Conservation (phyloP, 1,140 invertebrate genomes). For the Drosophila suzukii region DNA sequence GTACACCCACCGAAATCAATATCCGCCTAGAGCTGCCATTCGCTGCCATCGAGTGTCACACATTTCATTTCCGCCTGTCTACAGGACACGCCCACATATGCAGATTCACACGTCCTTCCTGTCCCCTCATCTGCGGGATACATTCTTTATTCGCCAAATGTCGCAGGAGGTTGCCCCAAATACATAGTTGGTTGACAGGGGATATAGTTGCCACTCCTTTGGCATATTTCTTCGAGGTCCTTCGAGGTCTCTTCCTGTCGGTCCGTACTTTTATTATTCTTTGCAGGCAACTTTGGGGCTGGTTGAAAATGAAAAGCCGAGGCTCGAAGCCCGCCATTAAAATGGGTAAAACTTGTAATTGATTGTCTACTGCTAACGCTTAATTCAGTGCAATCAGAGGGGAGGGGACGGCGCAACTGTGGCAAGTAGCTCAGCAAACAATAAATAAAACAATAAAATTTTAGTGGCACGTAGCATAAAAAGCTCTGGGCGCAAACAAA, state of each 20-base stretch:
- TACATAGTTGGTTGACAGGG: constrained; percentile 25
- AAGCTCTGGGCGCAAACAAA: constrained; percentile 42
- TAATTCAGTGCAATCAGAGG: constrained; percentile 33
- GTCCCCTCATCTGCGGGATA: constrained; percentile 1
- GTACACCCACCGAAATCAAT: constrained; percentile 58
- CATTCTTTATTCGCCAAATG: constrained; percentile 18
- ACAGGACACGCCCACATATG: constrained; percentile 27
- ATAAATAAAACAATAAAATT: constrained; percentile 78
- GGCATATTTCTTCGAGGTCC: constrained; percentile 38
- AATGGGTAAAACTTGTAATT: constrained; percentile 63
- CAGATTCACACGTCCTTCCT: constrained; percentile 50
- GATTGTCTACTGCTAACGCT: constrained; percentile 56
- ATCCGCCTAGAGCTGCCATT: constrained; percentile 40
- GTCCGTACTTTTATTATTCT: constrained; percentile 1
- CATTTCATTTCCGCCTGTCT: constrained; percentile 69
- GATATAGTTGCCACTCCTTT: not conserved
- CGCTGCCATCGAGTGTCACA: constrained; percentile 52
- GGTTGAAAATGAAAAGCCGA: constrained; percentile 4
- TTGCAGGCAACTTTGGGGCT: not conserved
- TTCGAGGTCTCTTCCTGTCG: constrained; percentile 1
- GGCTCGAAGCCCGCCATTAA: constrained; percentile 39
- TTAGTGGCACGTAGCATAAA: constrained; percentile 66
- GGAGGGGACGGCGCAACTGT: constrained; percentile 34
- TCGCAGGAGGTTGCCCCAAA: constrained; percentile 30
- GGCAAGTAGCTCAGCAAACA: constrained; percentile 61